A percentile compares a stretch with the other conserved stretches of the same genome.
These are phyloP conservation scores for Psix sp. DNA, from an alignment of 1,140 invertebrate genomes.

Conservation along the genomic window DNA sequence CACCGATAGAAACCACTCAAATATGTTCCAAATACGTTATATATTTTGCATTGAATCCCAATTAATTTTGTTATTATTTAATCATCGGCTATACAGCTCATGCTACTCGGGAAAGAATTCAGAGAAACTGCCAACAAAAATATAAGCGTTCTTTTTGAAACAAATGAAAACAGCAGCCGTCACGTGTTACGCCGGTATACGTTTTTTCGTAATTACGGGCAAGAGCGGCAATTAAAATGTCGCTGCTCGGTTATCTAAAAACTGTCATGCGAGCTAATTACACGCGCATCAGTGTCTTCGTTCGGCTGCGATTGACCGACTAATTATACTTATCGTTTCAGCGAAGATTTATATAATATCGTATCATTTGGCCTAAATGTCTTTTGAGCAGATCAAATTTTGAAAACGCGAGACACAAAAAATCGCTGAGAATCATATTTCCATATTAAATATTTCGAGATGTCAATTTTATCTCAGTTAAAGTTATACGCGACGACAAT, in stretches of 20 bases:
- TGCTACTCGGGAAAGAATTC: slow-evolving; percentile 7
- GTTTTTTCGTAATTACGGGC: slow-evolving; percentile 39
- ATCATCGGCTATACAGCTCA: slow-evolving; percentile 12
- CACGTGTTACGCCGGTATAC: slow-evolving; percentile 23
- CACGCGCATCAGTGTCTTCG: slow-evolving; percentile 40
- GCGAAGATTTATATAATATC: slow-evolving; percentile 5
- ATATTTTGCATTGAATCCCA: slow-evolving; percentile 23
- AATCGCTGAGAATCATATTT: too few species aligned
- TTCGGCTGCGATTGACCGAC: slow-evolving; percentile 16
- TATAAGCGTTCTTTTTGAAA: slow-evolving; percentile 6
- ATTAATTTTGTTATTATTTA: slow-evolving; percentile 48
- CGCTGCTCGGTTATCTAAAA: slow-evolving; percentile 31
- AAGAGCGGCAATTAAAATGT: slow-evolving; percentile 32
- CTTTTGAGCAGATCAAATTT: too few species aligned
- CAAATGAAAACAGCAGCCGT: slow-evolving; percentile 26
- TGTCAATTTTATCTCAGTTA: too few species aligned
- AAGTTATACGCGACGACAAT: too few species aligned
- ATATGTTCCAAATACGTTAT: slow-evolving; percentile 24
- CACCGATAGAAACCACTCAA: too few species aligned
- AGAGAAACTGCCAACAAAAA: slow-evolving; percentile 15
- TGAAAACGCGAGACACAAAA: too few species aligned
- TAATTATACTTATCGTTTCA: slow-evolving; percentile 23
- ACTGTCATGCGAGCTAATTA: slow-evolving; percentile 45
- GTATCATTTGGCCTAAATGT: too few species aligned
- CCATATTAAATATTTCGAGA: too few species aligned